Conservation (phyloP, 2,797 vertebrate genomes). For the Ataeniobius toweri region DNA sequence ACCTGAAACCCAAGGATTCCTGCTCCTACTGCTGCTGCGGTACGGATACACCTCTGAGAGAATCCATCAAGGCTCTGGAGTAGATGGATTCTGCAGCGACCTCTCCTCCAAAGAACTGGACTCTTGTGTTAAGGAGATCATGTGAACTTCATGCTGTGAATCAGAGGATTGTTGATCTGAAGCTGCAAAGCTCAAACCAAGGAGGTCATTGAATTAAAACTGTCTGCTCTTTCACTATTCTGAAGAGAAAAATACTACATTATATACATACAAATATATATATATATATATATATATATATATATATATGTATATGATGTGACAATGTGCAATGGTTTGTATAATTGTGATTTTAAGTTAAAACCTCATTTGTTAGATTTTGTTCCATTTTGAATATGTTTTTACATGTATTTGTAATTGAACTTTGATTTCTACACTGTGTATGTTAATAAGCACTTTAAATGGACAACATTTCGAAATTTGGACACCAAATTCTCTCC, state of each 20-base stretch:
- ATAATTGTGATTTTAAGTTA: constrained; percentile 84
- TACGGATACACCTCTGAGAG: constrained; percentile 55
- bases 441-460: constrained; percentile 93
- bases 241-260: constrained; percentile 50
- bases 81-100: constrained; percentile 15
- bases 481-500: constrained; percentile 68
- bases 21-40: constrained; percentile 36
- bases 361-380: constrained; percentile 75
- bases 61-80: constrained; percentile 26
- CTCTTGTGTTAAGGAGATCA: constrained; percentile 41
- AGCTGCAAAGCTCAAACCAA: constrained; percentile 62
- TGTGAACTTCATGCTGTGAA: constrained; percentile 59
- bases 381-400: constrained; percentile 73
- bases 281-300: constrained; percentile 64
- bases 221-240: constrained; percentile 56
- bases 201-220: constrained; percentile 54
- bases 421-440: constrained; percentile 72
- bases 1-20: constrained; percentile 55
- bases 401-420: constrained; percentile 76
- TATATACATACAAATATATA: constrained; percentile 65
- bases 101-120: constrained; percentile 16
- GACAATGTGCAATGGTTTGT: constrained; percentile 96
- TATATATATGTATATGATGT: constrained; percentile 78
- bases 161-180: constrained; percentile 65
- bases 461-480: constrained; percentile 76